Conservation (phyloP, 2,113 vertebrate species). For the Candoia aspera region DNA sequence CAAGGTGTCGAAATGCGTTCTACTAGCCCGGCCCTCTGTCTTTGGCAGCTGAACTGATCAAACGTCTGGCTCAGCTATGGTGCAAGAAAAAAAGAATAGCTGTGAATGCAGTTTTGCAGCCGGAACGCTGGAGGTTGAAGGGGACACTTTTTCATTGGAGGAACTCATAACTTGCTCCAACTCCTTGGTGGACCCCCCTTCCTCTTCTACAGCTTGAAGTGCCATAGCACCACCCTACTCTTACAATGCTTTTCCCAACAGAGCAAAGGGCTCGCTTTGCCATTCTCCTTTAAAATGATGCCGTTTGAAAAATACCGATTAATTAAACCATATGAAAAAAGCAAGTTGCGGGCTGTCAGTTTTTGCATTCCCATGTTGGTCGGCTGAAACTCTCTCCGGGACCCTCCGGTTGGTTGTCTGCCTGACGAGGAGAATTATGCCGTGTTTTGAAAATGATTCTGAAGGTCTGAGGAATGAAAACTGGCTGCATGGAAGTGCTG, state of each 20-base stretch:
- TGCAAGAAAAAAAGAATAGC: not conserved
- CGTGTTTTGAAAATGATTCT: not conserved
- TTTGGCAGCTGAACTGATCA: not conserved
- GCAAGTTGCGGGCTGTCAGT: not conserved
- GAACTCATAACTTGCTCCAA: not conserved
- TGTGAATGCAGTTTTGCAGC: not conserved
- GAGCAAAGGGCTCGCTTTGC: not conserved
- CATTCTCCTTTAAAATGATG: not conserved
- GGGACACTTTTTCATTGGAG: not conserved
- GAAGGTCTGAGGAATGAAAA: not conserved
- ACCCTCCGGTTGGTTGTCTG: not conserved
- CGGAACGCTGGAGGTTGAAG: not conserved
- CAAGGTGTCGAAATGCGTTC: not conserved
- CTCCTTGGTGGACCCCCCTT: not conserved
- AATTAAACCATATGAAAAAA: not conserved
- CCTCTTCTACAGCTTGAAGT: not conserved
- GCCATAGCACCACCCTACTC: not conserved
- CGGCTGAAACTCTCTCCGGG: not conserved
- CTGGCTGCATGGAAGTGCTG: not conserved
- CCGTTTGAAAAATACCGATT: not conserved
- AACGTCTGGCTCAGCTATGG: not conserved
- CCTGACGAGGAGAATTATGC: not conserved
- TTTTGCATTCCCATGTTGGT: not conserved
- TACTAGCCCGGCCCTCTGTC: not conserved
- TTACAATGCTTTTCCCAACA: not conserved